These are phyloP conservation scores for Epistrophella euchroma DNA, from an alignment of 2,888 invertebrate species.

Conservation along the genomic window DNA sequence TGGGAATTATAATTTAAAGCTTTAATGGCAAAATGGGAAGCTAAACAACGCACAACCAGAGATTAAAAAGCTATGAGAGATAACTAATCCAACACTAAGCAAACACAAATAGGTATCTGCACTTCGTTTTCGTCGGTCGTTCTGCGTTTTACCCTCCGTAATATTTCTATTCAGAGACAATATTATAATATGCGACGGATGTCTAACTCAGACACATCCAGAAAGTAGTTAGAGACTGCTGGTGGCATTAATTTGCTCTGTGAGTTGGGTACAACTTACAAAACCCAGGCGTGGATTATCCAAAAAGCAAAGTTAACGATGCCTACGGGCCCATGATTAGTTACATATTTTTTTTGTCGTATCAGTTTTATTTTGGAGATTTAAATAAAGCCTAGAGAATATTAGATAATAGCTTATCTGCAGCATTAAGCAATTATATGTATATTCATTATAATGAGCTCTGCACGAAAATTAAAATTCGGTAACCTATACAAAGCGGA, in stretches of 20 bases:
- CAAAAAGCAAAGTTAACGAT: background rate
- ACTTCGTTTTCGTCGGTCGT: slow-evolving; percentile 3
- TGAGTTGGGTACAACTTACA: slow-evolving; percentile 17
- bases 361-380: no score
- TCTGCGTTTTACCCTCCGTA: background rate
- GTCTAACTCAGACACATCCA: background rate
- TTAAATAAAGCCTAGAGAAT: no score
- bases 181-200: slow-evolving; percentile 17
- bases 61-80: slow-evolving; percentile 59
- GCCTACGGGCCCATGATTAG: background rate
- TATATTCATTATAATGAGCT: background rate
- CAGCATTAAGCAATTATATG: no score
- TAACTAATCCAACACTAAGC: slow-evolving; percentile 56
- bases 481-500: no score
- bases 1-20: slow-evolving; percentile 32
- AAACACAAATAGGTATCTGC: slow-evolving; percentile 28
- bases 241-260: slow-evolving; percentile 17
- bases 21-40: slow-evolving; percentile 5
- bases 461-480: no score
- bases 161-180: slow-evolving; percentile 10
- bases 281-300: background rate
- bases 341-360: no score
- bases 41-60: background rate
- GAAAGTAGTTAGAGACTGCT: background rate
- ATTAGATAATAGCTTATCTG: no score